These are phyloP conservation scores for Drosophila grimshawi DNA, from an alignment of 1,140 invertebrate species.

Conservation along the genomic window DNA sequence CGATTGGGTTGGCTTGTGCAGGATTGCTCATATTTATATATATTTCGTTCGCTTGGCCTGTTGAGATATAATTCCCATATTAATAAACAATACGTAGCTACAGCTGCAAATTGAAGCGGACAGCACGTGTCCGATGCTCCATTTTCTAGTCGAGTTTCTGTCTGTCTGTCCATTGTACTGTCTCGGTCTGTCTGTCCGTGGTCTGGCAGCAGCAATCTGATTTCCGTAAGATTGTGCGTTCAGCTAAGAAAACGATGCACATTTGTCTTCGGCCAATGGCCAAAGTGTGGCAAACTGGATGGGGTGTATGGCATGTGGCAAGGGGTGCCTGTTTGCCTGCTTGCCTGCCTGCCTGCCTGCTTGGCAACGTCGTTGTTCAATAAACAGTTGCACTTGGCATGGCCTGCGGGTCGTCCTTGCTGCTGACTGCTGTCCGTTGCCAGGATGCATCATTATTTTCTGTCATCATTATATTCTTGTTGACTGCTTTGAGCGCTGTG, in stretches of 20 bases:
- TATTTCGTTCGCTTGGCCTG: slow-evolving; percentile 28
- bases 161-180: slow-evolving; percentile 21
- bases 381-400: slow-evolving; percentile 64
- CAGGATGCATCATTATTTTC: slow-evolving; percentile 82
- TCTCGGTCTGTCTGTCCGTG: slow-evolving; percentile 1
- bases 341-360: slow-evolving; percentile 13
- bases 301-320: not conserved
- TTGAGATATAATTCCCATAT: slow-evolving; percentile 66
- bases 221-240: slow-evolving; percentile 76
- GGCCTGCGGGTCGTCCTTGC: slow-evolving; percentile 17
- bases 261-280: slow-evolving; percentile 62
- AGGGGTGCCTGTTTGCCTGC: not conserved
- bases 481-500: slow-evolving; percentile 48
- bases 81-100: slow-evolving; percentile 62
- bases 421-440: slow-evolving; percentile 46
- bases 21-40: slow-evolving; percentile 31
- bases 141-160: slow-evolving; percentile 4
- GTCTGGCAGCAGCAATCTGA: slow-evolving; percentile 61
- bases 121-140: slow-evolving; percentile 48
- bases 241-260: slow-evolving; percentile 81
- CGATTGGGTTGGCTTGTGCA: not conserved
- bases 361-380: slow-evolving; percentile 54
- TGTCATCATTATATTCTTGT: slow-evolving; percentile 82
- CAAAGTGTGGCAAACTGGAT: not conserved
- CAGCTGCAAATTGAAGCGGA: slow-evolving; percentile 41